Conservation (phyloP, 1,140 invertebrate species). For the Aphelinus atriplicis region DNA sequence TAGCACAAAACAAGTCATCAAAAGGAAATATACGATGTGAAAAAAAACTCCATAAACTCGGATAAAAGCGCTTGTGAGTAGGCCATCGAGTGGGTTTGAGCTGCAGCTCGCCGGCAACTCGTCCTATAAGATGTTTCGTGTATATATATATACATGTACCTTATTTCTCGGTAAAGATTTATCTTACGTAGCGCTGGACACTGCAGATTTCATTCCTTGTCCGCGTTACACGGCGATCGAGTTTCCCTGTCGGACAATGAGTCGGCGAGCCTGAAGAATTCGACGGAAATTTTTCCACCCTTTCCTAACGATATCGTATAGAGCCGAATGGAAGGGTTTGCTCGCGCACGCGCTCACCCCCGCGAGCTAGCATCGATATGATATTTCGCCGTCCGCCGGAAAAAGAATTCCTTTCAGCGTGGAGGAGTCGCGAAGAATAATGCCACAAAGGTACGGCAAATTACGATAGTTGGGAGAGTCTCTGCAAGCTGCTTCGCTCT, state of each 20-base stretch:
- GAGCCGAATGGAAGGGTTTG: neutral
- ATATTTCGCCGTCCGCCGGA: conserved; percentile 20
- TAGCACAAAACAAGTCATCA: too few relatives aligned
- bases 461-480: conserved; percentile 11
- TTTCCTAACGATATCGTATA: conserved; percentile 2
- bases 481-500: conserved; percentile 1
- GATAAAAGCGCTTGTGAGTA: too few relatives aligned
- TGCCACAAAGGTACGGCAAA: conserved; percentile 23
- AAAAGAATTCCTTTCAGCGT: conserved; percentile 16
- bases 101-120: too few relatives aligned
- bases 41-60: too few relatives aligned
- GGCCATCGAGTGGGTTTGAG: too few relatives aligned
- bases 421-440: conserved; percentile 21
- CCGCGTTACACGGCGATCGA: neutral
- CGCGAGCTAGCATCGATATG: conserved; percentile 22
- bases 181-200: conserved; percentile 20
- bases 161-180: conserved; percentile 19
- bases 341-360: neutral
- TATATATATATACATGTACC: too few relatives aligned
- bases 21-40: too few relatives aligned
- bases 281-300: conserved; percentile 29
- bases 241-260: conserved; percentile 5
- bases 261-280: conserved; percentile 10
- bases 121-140: too few relatives aligned
- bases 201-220: conserved; percentile 24